Evolutionary conservation across 2,113 vertebrate species (phyloP).

Genomic region (Sporophila hypoxantha): DNA sequence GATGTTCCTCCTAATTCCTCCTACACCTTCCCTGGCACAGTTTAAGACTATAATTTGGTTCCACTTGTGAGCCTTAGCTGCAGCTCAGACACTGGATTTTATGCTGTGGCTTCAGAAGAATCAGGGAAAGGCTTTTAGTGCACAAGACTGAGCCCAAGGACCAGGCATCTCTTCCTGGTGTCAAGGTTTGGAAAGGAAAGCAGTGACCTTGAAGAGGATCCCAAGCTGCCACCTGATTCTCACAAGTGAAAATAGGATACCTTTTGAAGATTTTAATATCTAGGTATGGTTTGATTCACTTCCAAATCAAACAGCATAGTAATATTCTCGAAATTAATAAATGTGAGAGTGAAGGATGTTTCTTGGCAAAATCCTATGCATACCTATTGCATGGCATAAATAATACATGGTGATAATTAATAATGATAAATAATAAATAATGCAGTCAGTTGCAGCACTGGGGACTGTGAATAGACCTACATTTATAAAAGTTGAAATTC

Average conservation of each 20-base stretch:
- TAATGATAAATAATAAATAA: conserved; percentile 67
- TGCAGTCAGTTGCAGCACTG: conserved; percentile 22
- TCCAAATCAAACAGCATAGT: conserved; percentile 39
- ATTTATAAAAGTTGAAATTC: conserved; percentile 26
- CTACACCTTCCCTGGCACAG: background rate
- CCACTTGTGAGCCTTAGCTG: background rate
- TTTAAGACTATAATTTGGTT: background rate
- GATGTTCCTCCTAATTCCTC: background rate
- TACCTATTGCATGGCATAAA: conserved; percentile 54
- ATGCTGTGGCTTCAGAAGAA: background rate
- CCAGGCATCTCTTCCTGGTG: background rate
- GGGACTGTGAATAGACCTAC: conserved; percentile 23
- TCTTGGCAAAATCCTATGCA: conserved; percentile 41
- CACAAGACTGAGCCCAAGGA: background rate
- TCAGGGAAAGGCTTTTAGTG: background rate
- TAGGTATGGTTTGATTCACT: background rate
- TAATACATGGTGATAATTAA: conserved; percentile 62
- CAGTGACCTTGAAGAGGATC: background rate
- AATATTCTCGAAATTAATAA: conserved; percentile 43
- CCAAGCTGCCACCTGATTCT: background rate
- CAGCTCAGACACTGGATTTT: background rate
- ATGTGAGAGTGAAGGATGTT: conserved; percentile 5
- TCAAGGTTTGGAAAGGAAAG: background rate
- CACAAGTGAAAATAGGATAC: background rate
- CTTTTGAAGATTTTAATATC: background rate